Base-by-base conservation (phyloP, 2,888 invertebrate species). In the Rhamnusium bicolor region DNA sequence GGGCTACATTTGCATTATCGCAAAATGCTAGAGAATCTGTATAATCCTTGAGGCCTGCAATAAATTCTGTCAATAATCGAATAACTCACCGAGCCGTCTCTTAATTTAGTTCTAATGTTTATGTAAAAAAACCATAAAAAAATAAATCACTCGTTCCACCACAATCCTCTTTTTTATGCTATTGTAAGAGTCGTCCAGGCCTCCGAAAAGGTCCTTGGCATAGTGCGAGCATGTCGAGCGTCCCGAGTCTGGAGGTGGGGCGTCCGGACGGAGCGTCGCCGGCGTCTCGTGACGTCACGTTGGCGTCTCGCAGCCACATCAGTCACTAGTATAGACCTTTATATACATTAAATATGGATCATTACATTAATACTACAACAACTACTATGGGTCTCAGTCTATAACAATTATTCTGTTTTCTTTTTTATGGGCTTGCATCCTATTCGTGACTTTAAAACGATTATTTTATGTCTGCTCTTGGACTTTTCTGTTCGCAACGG, bases 231-330 rank as follows among this genome's bases (percentile, higher is more conserved):
- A 65, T 60, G 72, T 62, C 67, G 68, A 68, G 74, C 56, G 65
- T 66, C 71, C 67, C 70, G 76, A 69, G 74, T 79, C 73, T 77
- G 76, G 75, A 74, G 76, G 74, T 73, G 77, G 76, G 79, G 70
- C 72, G 79, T 76, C 81, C 79, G 82, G 84, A 84, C 84, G 78
- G 77, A 80, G 78, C 81, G 85, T 81, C 85, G 85, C 84, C 85
- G 85, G 74, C 84, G 83, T 84, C 83, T 84, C 81, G 82, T 85
- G 85, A 85, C 85, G 85, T 84, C 84, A 84, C 81, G 69, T 80
- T 84, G 84, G 84, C 85, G 85, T 85, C 85, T 84, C 77, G 80
- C 81, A 82, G 83, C 82, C 84, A 84, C 78, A 84, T 84, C 85
- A 84, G 81, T 84, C 85, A 84, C 80, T 72, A 78, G 75, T 79